Percentiles rank a stretch among this genome's conserved stretches.
These are phyloP conservation scores for Sebastes hubbsi DNA, from an alignment of 2,797 vertebrate genomes.

Conservation along the genomic window DNA sequence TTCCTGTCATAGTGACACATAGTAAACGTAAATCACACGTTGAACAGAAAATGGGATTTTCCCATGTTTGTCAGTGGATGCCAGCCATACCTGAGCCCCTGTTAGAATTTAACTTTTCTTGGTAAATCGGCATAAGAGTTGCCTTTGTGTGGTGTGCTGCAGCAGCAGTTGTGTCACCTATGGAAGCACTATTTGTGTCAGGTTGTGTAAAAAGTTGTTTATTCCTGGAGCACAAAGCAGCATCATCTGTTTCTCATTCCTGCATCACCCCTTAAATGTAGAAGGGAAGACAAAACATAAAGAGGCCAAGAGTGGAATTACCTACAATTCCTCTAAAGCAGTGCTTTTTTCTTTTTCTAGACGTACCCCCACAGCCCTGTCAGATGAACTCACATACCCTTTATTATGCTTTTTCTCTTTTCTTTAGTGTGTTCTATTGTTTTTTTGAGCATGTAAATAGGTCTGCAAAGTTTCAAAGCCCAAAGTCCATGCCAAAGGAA, in stretches of 20 bases:
- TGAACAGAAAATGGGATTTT: constrained; percentile 47
- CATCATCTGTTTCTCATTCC: constrained; percentile 32
- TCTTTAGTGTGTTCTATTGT: no score
- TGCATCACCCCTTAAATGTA: neutral
- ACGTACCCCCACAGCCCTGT: neutral
- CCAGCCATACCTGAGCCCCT: constrained; percentile 7
- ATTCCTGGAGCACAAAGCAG: neutral
- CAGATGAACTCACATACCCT: neutral
- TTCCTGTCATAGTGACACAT: constrained; percentile 64
- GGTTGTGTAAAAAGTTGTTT: neutral
- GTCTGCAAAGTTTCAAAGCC: no score
- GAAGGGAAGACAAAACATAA: neutral
- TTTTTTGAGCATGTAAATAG: no score
- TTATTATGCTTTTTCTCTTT: no score
- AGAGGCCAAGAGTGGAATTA: constrained; percentile 3
- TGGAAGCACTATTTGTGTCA: constrained; percentile 9
- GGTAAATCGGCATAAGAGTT: neutral
- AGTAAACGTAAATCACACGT: constrained; percentile 56
- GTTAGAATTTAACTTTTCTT: neutral
- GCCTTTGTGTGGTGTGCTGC: neutral
- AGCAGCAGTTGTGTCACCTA: neutral
- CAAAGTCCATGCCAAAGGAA: no score
- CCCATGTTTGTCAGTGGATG: constrained; percentile 34
- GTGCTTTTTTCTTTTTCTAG: neutral
- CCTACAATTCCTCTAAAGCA: neutral